phyloP scores from a whole-genome alignment of 2,113 vertebrate genomes.

The Vombatus ursinus region DNA sequence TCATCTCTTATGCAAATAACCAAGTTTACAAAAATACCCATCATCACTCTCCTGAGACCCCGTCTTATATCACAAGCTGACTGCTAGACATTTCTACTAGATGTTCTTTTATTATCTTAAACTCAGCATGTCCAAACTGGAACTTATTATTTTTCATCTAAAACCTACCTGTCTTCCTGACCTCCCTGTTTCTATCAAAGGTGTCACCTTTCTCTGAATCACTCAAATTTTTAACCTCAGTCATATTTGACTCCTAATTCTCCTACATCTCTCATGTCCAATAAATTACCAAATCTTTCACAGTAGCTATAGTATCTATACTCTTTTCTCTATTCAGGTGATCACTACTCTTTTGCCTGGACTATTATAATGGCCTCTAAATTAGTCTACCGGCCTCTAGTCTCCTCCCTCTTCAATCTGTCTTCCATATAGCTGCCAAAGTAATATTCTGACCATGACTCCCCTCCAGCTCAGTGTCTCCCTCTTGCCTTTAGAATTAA shows the following conservation, averaged over 20 bases:
- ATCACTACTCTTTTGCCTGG: background rate
- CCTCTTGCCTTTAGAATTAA: background rate
- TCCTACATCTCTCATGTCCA: background rate
- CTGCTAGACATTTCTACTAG: too few species aligned
- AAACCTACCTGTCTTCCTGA: background rate
- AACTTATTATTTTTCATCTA: background rate
- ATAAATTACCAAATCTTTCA: background rate
- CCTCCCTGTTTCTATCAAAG: background rate
- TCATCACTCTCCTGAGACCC: too few species aligned
- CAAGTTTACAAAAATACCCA: background rate
- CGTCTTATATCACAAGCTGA: too few species aligned
- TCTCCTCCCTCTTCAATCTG: background rate
- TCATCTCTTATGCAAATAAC: background rate
- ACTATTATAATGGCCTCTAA: background rate
- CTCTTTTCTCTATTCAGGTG: background rate
- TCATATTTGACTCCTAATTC: background rate
- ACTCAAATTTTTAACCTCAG: background rate
- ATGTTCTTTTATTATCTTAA: too few species aligned
- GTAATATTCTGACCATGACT: background rate
- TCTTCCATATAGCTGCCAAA: background rate
- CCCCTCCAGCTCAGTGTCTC: background rate
- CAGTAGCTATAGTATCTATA: background rate
- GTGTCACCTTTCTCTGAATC: background rate
- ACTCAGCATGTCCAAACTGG: background rate
- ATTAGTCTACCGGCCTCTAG: background rate